Conservation (phyloP, 2,888 invertebrate genomes). For the Perithous albicinctus region DNA sequence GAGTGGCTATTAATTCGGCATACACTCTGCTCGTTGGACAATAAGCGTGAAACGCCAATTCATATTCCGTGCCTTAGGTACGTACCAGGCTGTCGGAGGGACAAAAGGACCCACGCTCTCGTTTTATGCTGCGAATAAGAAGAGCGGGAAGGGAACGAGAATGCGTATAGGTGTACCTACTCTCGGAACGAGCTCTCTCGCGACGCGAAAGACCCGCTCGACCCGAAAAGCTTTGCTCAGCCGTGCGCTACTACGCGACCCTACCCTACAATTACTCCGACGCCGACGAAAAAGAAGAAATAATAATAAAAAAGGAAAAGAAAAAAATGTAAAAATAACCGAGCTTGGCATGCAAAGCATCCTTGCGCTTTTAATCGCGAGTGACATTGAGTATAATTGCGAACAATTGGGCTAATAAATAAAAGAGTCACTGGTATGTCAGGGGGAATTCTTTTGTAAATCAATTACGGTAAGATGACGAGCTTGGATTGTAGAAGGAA, state of each 20-base stretch:
- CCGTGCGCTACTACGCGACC: constrained; percentile 35
- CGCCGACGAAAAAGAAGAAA: constrained; percentile 37
- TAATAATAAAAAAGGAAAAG: constrained; percentile 17
- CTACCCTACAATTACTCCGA: constrained; percentile 54
- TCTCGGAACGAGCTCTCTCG: constrained; percentile 34
- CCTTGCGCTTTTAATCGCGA: constrained; percentile 41
- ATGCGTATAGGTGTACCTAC: constrained; percentile 39
- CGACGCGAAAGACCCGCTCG: constrained; percentile 29
- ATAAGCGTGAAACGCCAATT: constrained; percentile 83
- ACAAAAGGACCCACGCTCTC: constrained; percentile 73
- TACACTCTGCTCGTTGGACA: constrained; percentile 80
- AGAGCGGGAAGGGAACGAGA: constrained; percentile 52
- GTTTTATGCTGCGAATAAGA: constrained; percentile 64
- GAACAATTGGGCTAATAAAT: constrained; percentile 11
- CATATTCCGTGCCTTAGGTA: constrained; percentile 79
- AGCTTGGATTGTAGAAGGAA: background rate
- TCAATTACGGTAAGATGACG: constrained; percentile 4
- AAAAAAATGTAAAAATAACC: constrained; percentile 12
- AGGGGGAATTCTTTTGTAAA: background rate
- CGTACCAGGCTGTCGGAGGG: constrained; percentile 71
- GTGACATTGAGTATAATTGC: constrained; percentile 31
- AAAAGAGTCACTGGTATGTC: background rate
- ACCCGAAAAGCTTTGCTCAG: constrained; percentile 48
- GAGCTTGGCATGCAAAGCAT: constrained; percentile 22
- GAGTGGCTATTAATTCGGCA: constrained; percentile 83